Evolutionary conservation across 1,140 invertebrate species (phyloP).

Genomic region (Zeugodacus cucurbitae): DNA sequence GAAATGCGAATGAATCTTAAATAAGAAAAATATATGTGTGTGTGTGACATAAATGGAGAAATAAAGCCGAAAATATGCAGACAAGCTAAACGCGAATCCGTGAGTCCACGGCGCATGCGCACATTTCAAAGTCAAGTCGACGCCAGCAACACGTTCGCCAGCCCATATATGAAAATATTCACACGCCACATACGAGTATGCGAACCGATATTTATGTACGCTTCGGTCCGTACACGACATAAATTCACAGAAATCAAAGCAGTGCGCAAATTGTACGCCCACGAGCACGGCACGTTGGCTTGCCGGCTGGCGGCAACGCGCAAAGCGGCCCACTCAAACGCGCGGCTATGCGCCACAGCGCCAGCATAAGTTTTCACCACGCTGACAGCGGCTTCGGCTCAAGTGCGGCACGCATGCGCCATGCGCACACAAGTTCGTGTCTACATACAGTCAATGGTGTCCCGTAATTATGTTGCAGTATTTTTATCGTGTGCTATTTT

Average conservation of each 20-base stretch:
- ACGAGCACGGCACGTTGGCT: neutral
- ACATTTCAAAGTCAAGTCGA: slow-evolving; percentile 20
- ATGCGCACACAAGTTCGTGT: too few species aligned
- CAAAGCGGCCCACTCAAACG: slow-evolving; percentile 17
- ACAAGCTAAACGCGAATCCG: too few species aligned
- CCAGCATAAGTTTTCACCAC: neutral
- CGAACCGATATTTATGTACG: neutral
- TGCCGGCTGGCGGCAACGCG: neutral
- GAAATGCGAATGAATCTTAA: neutral
- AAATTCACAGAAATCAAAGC: slow-evolving; percentile 33
- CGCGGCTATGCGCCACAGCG: neutral
- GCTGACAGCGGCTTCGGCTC: neutral
- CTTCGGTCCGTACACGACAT: neutral
- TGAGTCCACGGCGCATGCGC: slow-evolving; percentile 8
- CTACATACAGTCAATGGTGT: too few species aligned
- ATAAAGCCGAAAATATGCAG: neutral
- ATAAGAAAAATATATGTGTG: neutral
- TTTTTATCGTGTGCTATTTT: neutral
- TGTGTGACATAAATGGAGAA: neutral
- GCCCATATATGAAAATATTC: neutral
- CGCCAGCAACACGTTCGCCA: neutral
- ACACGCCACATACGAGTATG: neutral
- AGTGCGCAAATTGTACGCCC: slow-evolving; percentile 23
- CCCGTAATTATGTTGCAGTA: neutral
- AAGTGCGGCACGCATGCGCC: slow-evolving; percentile 19